Base-by-base conservation (phyloP, 2,888 invertebrate genomes). In the Pseudococcus jackbeardsleyi region DNA sequence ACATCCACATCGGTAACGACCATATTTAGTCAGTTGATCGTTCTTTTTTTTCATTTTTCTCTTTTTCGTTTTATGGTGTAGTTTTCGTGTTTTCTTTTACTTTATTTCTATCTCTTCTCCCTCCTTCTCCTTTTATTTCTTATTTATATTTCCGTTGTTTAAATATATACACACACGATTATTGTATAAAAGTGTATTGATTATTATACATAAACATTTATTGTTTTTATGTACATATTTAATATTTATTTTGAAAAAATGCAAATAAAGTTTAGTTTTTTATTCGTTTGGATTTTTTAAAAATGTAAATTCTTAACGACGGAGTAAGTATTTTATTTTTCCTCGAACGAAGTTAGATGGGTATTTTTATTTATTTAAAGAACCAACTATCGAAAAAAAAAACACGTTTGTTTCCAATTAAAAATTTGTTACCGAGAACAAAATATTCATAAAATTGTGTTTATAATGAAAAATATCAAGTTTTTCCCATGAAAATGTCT, bases 211-310 rank as follows among this genome's bases (percentile, higher is more conserved):
- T 82, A 46, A 19, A 82, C 79, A 82, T 82, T 82, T 82, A 82
- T 82, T 46, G 39, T 82, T 82, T 82, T 82, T 46, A 82, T 82
- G 79, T 82, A 82, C 9, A 82, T 82, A 46, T 33, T 46, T 46
- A 46, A 82, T 46, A 82, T 82, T 82, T 82, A 82, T 46, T 72
- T 72, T 22, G 22, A 26, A 46, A 79, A 82, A 46, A 82, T 82
- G 79, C 46, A 82, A 82, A 82, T 82, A 82, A 82, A 82, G 9
- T 46, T 82, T 82, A 82, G 79, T 82, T 82, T 82, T 82, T 72
- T 72, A 72, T 9, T 64, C 59, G 42, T 42, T 0, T 33, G 7
- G 9, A 42, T 42, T 42, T 42, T 42, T 42, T 9, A 5, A 0
- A 7, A 39, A 42, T 3, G 26, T 3, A 8, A 42, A 42, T 42